Base-by-base conservation (phyloP, 1,140 invertebrate species). In the Drosophila neocordata region DNA sequence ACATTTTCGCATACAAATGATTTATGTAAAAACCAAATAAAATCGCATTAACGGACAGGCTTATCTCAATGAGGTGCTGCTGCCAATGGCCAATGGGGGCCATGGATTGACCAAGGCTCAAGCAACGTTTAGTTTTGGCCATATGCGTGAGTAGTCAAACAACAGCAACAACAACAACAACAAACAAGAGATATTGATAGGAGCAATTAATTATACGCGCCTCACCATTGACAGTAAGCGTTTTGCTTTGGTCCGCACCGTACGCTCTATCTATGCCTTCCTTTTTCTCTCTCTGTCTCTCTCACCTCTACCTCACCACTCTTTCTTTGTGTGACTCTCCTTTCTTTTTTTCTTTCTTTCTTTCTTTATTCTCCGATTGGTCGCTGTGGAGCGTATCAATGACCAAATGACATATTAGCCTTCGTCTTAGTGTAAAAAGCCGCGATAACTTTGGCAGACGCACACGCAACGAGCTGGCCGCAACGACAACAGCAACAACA, bases 401-500 rank as follows among this genome's bases (percentile, higher is more conserved):
- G 82, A 88, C 82, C 82, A 85, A 85, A 85, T 85, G 82, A 85
- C 82, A 85, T 85, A 87, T 85, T 85, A 85, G 82, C 82, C 82
- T 87, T 85, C 82, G 82, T 87, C 82, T 85, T 85, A 85, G 82
- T 87, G 82, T 85, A 85, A 85, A 85, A 85, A 85, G 82, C 82
- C 65, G 78, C 83, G 82, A 85, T 85, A 85, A 85, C 78, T 85
- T 85, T 87, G 82, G 82, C 82, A 87, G 82, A 85, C 81, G 75
- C 75, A 79, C 65, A 77, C 80, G 75, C 79, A 69, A 79, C 53
- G 51, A 87, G 82, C 70, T 87, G 75, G 82, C 85, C 77, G 71
- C 75, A 79, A 63, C 73, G 72, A 65, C 79, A 69, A 76, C 53
- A 41, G 41, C 61, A 31, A 59, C 58, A 59, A 59, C 72, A 59